Evolutionary conservation across 1,140 invertebrate species (phyloP), one percentile per base, ranked within the genome.

Genomic region (Dolichoris vasculosae): DNA sequence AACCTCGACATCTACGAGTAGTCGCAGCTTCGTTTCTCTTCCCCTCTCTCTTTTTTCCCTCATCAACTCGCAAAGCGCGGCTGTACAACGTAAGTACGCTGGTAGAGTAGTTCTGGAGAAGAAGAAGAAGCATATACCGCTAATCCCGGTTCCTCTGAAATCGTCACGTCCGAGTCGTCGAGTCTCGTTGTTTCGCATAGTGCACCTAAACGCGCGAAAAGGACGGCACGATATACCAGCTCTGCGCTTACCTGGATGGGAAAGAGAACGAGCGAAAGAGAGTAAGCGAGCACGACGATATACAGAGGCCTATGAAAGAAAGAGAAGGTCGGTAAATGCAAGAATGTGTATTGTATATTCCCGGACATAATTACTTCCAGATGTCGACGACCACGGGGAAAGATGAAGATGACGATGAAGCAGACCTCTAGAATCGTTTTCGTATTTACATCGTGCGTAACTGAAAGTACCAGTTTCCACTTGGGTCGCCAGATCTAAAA

Each of bases 101-200:
- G 32, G 32, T 26, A 35, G 32, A 67, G 64, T 7, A 67, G 64
- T 51, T 32, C 30, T 4, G 43, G 35, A 20, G 15, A 76, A 76
- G 43, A 76, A 32, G 40, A 40, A 80, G 78, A 80, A 69, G 75
- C 59, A 63, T 82, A 77, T 85, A 86, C 78, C 77, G 73, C 84
- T 90, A 90, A 91, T 89, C 89, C 87, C 38, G 82, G 84, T 87
- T 85, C 76, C 78, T 55, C 8, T 0, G n/a, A n/a, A 88, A 87
- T 85, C 73, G 88, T 91, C 91, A 91, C 90, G 90, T 91, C 83
- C 84, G 48, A 75, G 15, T 55, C 78, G 38, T 73, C 69, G 69
- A 73, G 38, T 23, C 69, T 78, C 69, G 69, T 73, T 73, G 69
- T 73, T 38, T 83, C 40, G 26, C 71, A 6, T n/a, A 76, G 51